Base-by-base conservation (phyloP, 2,888 invertebrate species). In the Drosophila macrospina region DNA sequence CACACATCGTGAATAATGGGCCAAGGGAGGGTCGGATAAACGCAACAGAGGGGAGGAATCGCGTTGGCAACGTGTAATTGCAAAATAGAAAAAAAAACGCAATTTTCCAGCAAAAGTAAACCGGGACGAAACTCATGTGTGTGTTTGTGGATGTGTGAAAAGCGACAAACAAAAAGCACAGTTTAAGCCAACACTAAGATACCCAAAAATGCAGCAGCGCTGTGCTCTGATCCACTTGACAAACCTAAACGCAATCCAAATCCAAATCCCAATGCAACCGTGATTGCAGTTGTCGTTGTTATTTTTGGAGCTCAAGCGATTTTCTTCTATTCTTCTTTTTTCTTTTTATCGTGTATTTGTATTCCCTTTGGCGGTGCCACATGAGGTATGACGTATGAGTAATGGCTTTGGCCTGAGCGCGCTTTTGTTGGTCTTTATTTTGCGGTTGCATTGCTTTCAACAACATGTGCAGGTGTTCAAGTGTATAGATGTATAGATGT, bases 381-480 rank as follows among this genome's bases (percentile, higher is more conserved):
- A 88, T 81, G 83, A 78, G 86, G 89, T 89, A 84, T 89, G 83
- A 78, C 88, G 89, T 89, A 84, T 89, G 83, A 84, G 83, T 89
- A 89, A 84, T 89, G 88, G 83, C 69, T 87, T 72, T 89, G 70
- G 82, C 66, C 67, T 56, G 55, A 36, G 56, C 78, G 55, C 59
- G 52, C 77, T 72, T 70, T 76, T 77, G 60, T 80, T 69, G 57
- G 61, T 80, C 66, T 88, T 85, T 88, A 69, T 88, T 69, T 69
- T 87, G 88, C 63, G 89, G 89, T 86, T 67, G 83, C 83, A 72
- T 75, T 82, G 72, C 79, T 70, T 65, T 84, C 64, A 55, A 48
- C 75, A 74, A 24, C 54, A 54, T 61, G 39, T 54, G 48, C 15
- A 34, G 16, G 51, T 62, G 41, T 59, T 39, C 54, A 52, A 66